Evolutionary conservation across 2,888 invertebrate genomes (phyloP), one percentile per base, ranked within the genome.

Genomic region (Exocentrus adspersus): DNA sequence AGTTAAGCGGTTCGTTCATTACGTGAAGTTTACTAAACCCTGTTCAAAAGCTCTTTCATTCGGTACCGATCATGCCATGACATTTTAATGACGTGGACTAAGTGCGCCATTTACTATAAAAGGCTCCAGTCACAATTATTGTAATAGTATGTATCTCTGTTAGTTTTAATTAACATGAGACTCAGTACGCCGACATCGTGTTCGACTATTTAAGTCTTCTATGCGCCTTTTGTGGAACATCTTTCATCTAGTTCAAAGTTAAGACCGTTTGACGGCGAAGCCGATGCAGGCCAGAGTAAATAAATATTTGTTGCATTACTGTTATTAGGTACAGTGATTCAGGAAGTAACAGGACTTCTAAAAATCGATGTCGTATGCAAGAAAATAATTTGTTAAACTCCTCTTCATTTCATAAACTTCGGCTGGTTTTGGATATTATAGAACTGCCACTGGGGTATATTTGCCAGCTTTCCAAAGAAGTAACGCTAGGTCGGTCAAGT

Each of bases 91-190:
- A 10, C 1, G 37, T 14, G n/a, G n/a, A 12, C n/a, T 54, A 20
- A 57, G 46, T 46, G 30, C 57, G 20, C 30, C 43, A 54, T 54
- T 43, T 24, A 43, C 54, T 21, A 46, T 57, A 46, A 57, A 57
- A 46, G 46, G 32, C 30, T 12, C 16, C 12, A 30, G 30, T 12
- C 46, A 32, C n/a, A 17, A 45, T 32, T 45, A 57, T 57, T 46
- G 46, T 57, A 21, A n/a, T n/a, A n/a, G n/a, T n/a, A n/a, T n/a
- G 60, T 60, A 51, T 48, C 57, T 46, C 46, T 57, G 60, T 60
- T 50, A 24, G 30, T n/a, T 41, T 50, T 60, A 60, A 60, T 60
- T 60, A 51, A 51, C 51, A 42, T 59, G 59, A 32, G 24, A 52
- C 41, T 30, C 19, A 51, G 42, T 43, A 60, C 12, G 14, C 28